Conservation (phyloP, 2,888 invertebrate genomes). For the Trissolcus japonicus region DNA sequence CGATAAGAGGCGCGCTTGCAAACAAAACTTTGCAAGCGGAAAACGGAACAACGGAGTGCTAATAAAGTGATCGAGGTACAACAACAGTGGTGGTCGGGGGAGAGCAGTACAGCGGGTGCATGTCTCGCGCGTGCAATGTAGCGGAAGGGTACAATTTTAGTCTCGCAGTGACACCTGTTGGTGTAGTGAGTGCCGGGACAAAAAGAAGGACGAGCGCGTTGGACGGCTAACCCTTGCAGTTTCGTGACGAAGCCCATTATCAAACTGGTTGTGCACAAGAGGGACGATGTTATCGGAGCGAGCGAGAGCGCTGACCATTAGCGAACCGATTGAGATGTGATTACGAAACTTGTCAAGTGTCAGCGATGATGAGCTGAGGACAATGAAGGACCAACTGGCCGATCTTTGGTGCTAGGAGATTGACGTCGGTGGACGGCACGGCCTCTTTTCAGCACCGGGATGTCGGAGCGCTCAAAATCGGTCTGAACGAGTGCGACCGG, state of each 20-base stretch:
- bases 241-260: constrained; percentile 42
- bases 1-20: background rate
- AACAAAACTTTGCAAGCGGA: background rate
- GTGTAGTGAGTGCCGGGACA: constrained; percentile 53
- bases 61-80: constrained; percentile 37
- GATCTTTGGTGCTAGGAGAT: background rate
- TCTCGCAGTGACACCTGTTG: constrained; percentile 59
- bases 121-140: constrained; percentile 51
- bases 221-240: constrained; percentile 38
- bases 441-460: background rate
- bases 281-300: constrained; percentile 34
- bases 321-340: constrained; percentile 9
- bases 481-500: constrained; percentile 33
- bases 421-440: too few species aligned
- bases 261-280: constrained; percentile 1
- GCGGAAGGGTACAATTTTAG: constrained; percentile 53
- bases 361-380: constrained; percentile 17
- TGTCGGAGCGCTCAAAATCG: background rate
- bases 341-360: background rate
- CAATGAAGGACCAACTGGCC: background rate
- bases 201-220: constrained; percentile 53
- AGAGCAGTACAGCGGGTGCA: constrained; percentile 30
- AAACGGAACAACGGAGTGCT: constrained; percentile 18
- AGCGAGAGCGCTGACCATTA: background rate
- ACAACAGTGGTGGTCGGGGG: constrained; percentile 12